phyloP scores from a whole-genome alignment of 2,888 invertebrate species.

The Drosophila infuscata region DNA sequence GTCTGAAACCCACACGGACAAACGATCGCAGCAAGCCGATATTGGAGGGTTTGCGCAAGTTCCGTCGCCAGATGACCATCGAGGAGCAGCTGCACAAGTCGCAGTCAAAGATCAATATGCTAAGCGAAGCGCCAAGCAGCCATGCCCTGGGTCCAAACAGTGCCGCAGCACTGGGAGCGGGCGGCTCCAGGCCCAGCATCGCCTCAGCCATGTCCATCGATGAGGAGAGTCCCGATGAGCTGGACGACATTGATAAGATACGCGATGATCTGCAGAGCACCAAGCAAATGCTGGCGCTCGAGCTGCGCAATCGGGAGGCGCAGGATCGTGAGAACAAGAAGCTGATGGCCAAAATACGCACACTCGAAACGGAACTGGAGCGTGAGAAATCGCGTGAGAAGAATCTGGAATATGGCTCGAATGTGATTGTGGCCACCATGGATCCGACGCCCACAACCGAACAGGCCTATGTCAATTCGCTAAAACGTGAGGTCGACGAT shows the following conservation, averaged over 20 bases:
- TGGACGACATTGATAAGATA: conserved; percentile 96
- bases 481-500: conserved; percentile 91
- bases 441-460: conserved; percentile 86
- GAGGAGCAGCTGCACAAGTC: conserved; percentile 95
- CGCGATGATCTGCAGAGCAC: conserved; percentile 96
- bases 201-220: conserved; percentile 85
- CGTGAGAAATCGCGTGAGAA: conserved; percentile 87
- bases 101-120: conserved; percentile 88
- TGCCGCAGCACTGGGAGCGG: conserved; percentile 50
- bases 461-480: conserved; percentile 88
- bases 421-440: conserved; percentile 82
- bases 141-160: conserved; percentile 60
- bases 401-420: conserved; percentile 81
- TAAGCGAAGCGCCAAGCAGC: conserved; percentile 74
- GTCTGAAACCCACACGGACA: conserved; percentile 90
- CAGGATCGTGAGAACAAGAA: conserved; percentile 94
- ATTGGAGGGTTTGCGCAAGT: conserved; percentile 93
- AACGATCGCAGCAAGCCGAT: conserved; percentile 95
- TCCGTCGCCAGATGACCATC: conserved; percentile 94
- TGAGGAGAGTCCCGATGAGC: conserved; percentile 91
- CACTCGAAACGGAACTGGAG: conserved; percentile 92
- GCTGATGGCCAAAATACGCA: conserved; percentile 91
- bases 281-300: conserved; percentile 95
- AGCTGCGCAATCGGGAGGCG: conserved; percentile 93
- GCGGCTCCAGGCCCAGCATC: conserved; percentile 70